These are phyloP conservation scores for Dunckerocampus dactyliophorus DNA, from an alignment of 2,113 vertebrate genomes.

Conservation along the genomic window DNA sequence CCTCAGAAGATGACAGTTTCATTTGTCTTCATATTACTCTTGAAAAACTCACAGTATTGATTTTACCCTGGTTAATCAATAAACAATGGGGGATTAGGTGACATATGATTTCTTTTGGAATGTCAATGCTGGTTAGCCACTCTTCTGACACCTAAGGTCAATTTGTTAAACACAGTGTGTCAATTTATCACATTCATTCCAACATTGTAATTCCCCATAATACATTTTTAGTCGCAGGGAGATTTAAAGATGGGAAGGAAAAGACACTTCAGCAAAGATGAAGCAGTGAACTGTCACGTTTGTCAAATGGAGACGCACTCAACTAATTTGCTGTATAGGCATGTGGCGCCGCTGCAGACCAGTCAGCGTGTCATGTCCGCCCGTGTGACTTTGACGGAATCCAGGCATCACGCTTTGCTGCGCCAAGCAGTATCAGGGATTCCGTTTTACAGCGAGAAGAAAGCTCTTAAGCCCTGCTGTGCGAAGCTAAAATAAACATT, in stretches of 20 bases:
- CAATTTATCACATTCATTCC: not conserved
- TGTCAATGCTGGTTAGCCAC: not conserved
- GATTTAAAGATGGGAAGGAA: not conserved
- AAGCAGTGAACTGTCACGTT: not conserved
- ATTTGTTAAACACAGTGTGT: not conserved
- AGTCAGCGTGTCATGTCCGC: not conserved
- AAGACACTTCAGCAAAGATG: not conserved
- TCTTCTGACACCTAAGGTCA: not conserved
- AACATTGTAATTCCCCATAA: too few relatives aligned
- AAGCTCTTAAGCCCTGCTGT: not conserved
- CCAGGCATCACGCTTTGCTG: not conserved
- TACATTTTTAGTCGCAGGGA: not conserved
- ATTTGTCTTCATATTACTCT: not conserved
- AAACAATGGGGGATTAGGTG: not conserved
- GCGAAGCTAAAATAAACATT: not conserved
- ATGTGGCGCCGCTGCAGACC: not conserved
- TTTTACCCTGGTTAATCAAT: not conserved
- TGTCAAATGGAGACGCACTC: not conserved
- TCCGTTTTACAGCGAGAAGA: not conserved
- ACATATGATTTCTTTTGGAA: not conserved
- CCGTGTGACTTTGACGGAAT: constrained; percentile 7
- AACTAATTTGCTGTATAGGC: not conserved
- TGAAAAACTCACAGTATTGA: not conserved
- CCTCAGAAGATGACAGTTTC: not conserved
- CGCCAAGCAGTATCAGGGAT: not conserved